Evolutionary conservation across 2,888 invertebrate species (phyloP), one percentile per base, ranked within the genome.

Genomic region (Volucella inanis): DNA sequence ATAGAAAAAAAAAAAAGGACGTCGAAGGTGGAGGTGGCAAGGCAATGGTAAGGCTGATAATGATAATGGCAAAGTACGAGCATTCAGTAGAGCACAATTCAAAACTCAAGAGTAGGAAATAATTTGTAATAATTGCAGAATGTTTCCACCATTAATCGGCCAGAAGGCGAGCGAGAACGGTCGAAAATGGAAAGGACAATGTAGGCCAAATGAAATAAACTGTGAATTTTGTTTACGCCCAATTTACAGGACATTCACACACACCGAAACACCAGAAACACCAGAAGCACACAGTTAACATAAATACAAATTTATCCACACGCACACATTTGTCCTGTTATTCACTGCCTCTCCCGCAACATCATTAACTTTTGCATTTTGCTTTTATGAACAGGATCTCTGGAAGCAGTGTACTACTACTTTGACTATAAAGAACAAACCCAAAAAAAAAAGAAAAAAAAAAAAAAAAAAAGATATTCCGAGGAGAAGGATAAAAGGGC

Each of bases 101-200:
- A 81, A 81, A 85, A 79, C 72, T 79, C 65, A 45, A 50, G 52
- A 77, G 72, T 72, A 85, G 64, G 67, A 85, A 85, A 85, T 85
- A 85, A 85, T 85, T 85, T 77, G 81, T 77, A 85, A 85, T 85
- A 85, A 85, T 85, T 85, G 85, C 81, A 76, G 72, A 85, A 85
- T 85, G 85, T 81, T 85, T 85, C 85, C 81, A 81, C 67, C 85
- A 77, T 77, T 85, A 81, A 79, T 79, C 79, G 79, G 62, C 41
- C 68, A 65, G 22, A 49, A 59, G 43, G 31, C 31, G 6, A 31
- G 31, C 31, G 31, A 6, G 6, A 31, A 1, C 31, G 31, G 31
- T 31, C 31, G 31, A 31, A 31, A 31, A 31, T 31, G 9, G 15
- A 15, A 22, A 41, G 62, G 61, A 74, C 68, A 72, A 74, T 76